Evolutionary conservation across 2,888 invertebrate species (phyloP).

Genomic region (Encarsia formosa): DNA sequence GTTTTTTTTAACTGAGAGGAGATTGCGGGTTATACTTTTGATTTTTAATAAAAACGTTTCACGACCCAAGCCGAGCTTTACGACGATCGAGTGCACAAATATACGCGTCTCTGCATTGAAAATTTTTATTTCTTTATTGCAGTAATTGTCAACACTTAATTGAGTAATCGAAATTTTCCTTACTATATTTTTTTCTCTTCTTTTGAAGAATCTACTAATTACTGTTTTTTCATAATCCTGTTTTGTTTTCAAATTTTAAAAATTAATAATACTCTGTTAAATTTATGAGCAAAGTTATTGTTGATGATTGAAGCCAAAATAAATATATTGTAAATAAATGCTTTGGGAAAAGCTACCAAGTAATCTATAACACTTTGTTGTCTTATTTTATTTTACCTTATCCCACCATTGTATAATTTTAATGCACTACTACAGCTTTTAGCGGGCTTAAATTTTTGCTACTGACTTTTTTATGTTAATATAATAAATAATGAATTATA

Average conservation of each 20-base stretch:
- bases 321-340: constrained; percentile 25
- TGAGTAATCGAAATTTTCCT: constrained; percentile 1
- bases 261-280: background rate
- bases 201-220: constrained; percentile 1
- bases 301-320: constrained; percentile 15
- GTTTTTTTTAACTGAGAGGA: too few relatives aligned
- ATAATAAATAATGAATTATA: too few relatives aligned
- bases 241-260: background rate
- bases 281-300: constrained; percentile 9
- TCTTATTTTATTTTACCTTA: background rate
- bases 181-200: background rate
- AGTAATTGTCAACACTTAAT: constrained; percentile 7
- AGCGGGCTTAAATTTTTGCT: too few relatives aligned
- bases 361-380: background rate
- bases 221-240: background rate
- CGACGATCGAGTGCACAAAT: constrained; percentile 11
- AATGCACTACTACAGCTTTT: too few relatives aligned
- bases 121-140: too few relatives aligned
- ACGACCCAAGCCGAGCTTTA: background rate
- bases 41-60: constrained; percentile 2
- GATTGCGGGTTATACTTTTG: too few relatives aligned
- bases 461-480: too few relatives aligned
- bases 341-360: constrained; percentile 5
- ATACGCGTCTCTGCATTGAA: too few relatives aligned
- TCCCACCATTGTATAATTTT: too few relatives aligned